Evolutionary conservation across 2,888 invertebrate species (phyloP).

Genomic region (Barypeithes pellucidus): DNA sequence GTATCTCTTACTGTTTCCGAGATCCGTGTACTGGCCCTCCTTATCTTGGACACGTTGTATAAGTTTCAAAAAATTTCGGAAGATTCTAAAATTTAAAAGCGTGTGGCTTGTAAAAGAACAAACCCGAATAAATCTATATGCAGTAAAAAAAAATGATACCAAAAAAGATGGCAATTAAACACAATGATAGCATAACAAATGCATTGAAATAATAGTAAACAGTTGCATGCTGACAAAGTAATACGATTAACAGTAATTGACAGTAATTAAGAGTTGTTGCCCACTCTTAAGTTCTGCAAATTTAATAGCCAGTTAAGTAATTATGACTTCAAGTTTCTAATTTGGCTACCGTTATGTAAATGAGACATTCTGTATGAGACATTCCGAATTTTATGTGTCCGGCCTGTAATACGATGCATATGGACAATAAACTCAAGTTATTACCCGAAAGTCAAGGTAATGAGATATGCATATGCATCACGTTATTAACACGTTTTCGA

Average conservation of each 20-base stretch:
- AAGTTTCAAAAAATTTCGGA: no score
- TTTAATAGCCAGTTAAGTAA: conserved; percentile 45
- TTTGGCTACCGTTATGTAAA: conserved; percentile 53
- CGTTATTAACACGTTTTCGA: conserved; percentile 44
- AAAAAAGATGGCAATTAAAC: no score
- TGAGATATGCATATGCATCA: conserved; percentile 55
- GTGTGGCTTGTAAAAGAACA: no score
- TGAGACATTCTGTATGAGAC: conserved; percentile 35
- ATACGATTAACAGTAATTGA: conserved; percentile 23
- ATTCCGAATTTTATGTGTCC: conserved; percentile 59
- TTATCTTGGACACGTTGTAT: no score
- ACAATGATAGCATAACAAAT: no score
- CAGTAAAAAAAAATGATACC: no score
- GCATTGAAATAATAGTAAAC: no score
- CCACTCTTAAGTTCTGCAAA: conserved; percentile 19
- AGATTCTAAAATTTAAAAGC: no score
- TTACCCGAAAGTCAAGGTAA: conserved; percentile 58
- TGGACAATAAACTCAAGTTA: conserved; percentile 59
- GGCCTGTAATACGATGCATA: conserved; percentile 58
- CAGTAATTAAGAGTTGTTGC: conserved; percentile 36
- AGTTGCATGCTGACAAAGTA: conserved; percentile 18
- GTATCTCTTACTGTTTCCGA: no score
- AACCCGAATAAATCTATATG: no score
- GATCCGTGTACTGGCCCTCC: no score
- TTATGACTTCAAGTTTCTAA: conserved; percentile 41